phyloP scores from a whole-genome alignment of 2,888 invertebrate genomes.

The Polylopha cassiicola region DNA sequence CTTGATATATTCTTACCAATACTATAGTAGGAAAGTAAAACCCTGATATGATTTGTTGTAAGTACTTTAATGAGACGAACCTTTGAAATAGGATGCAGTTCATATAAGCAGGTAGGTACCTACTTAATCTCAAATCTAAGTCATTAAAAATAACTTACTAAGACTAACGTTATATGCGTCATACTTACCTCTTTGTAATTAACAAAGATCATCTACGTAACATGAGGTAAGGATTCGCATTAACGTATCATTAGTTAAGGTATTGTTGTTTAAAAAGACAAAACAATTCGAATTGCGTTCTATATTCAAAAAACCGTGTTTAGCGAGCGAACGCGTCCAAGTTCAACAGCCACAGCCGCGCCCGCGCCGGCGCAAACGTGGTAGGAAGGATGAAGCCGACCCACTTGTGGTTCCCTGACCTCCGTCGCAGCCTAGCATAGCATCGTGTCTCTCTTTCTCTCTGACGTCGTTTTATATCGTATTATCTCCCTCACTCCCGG shows the following conservation, averaged over 20 bases:
- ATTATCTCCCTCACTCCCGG: slow-evolving; percentile 62
- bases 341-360: slow-evolving; percentile 57
- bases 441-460: slow-evolving; percentile 43
- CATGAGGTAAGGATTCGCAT: slow-evolving; percentile 2
- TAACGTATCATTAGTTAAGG: slow-evolving; percentile 7
- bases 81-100: no score
- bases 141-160: no score
- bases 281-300: slow-evolving; percentile 41
- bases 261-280: slow-evolving; percentile 19
- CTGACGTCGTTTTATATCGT: slow-evolving; percentile 27
- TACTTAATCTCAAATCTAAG: no score
- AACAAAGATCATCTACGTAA: slow-evolving; percentile 10
- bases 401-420: slow-evolving; percentile 76
- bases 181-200: background rate
- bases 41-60: no score
- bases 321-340: slow-evolving; percentile 56
- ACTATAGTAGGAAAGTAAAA: no score
- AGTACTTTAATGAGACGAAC: no score
- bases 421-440: slow-evolving; percentile 66
- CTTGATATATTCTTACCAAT: no score
- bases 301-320: slow-evolving; percentile 70
- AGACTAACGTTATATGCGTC: slow-evolving; percentile 3
- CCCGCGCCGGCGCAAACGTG: slow-evolving; percentile 45
- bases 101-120: no score
- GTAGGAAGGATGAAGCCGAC: slow-evolving; percentile 72